Base-by-base conservation (phyloP, 2,113 vertebrate genomes). In the Gymnobelideus leadbeateri region DNA sequence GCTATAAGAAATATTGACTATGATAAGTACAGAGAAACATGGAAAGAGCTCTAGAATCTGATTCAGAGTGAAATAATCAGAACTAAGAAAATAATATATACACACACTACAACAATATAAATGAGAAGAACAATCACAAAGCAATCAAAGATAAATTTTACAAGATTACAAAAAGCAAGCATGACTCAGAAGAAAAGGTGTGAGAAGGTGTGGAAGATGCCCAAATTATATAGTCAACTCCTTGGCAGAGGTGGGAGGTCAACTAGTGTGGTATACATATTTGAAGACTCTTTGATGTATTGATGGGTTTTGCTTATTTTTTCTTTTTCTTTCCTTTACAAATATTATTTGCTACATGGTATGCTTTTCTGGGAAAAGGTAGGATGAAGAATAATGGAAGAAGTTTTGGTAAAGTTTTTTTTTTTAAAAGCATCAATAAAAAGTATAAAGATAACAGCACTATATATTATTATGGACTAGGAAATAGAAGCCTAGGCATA, bases 381-480 rank as follows among this genome's bases (percentile, higher is more conserved):
- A 92, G 43, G 47, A 21, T n/a, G 14, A 51, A 31, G 55, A 47
- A 4, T 51, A 0, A 23, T 90, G 91, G 11, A 47, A 94, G 54
- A 90, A 25, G 92, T 53, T 96, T 61, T 91, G 49, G 57, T 90
- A 31, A 92, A n/a, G 19, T 89, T 95, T 92, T 3, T 51, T 51
- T 3, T 3, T 51, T 51, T 3, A 52, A 61, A 95, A 91, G 10
- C 3, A 28, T 31, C 68, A 28, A 19, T 9, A 95, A 93, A 46
- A 52, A 49, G 49, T 47, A 7, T 8, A 68, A 14, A 68, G 37
- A 68, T 47, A 43, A 9, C 57, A 37, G 28, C 23, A 89, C 0
- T 90, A 0, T 51, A 47, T 7, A 77, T 91, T 54, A 11, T 31
- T 28, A 54, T 54, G 93, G 51, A 94, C 50, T 47, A 93, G 43